These are phyloP conservation scores for Gortyna flavago DNA, from an alignment of 2,888 invertebrate species.

Conservation along the genomic window DNA sequence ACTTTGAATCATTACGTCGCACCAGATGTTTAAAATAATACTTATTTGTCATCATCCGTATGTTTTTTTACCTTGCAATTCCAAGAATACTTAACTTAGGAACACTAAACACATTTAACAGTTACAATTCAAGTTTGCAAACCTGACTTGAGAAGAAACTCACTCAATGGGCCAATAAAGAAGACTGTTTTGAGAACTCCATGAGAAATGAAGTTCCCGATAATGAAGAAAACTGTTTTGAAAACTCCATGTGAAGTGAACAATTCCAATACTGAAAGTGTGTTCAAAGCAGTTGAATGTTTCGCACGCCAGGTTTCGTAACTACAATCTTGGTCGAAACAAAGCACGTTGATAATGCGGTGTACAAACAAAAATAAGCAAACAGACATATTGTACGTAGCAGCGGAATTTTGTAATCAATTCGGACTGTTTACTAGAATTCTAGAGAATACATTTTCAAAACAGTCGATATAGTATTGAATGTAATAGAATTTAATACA, in stretches of 20 bases:
- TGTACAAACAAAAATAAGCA: constrained; percentile 51
- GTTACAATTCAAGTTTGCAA: constrained; percentile 11
- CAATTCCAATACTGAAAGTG: constrained; percentile 12
- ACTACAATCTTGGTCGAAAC: constrained; percentile 49
- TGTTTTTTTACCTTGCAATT: not conserved
- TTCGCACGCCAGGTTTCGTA: constrained; percentile 47
- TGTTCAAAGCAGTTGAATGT: constrained; percentile 28
- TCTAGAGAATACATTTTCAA: not conserved
- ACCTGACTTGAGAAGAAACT: not conserved
- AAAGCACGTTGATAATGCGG: constrained; percentile 57
- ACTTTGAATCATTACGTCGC: constrained; percentile 4
- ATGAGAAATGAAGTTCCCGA: not conserved
- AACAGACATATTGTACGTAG: constrained; percentile 28
- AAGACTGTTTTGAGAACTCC: constrained; percentile 17
- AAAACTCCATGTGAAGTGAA: constrained; percentile 3
- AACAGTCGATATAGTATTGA: not conserved
- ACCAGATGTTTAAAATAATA: constrained; percentile 7
- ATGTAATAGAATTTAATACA: not conserved
- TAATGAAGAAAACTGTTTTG: constrained; percentile 2
- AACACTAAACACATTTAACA: not conserved
- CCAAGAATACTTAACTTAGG: not conserved
- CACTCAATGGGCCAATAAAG: constrained; percentile 1
- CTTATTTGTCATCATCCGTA: not conserved
- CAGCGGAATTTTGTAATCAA: constrained; percentile 41
- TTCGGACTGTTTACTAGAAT: constrained; percentile 1